Conservation (phyloP, 2,113 vertebrate genomes). For the Parus major region DNA sequence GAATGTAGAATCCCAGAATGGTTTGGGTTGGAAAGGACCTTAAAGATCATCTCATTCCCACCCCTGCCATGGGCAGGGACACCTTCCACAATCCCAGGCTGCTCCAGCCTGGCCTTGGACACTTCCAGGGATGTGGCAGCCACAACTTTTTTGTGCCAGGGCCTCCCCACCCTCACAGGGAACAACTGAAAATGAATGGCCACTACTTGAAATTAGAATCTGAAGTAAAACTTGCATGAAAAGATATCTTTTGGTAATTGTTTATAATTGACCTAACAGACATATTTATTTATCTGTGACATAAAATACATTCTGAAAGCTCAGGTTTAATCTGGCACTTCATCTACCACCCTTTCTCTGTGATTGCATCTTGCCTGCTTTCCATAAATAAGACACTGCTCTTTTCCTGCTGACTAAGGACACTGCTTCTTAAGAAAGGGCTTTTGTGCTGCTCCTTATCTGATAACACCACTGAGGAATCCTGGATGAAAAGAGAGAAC, state of each 20-base stretch:
- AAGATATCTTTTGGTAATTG: not conserved
- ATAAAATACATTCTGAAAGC: not conserved
- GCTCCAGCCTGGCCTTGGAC: not conserved
- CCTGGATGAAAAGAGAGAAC: not conserved
- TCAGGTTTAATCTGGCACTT: not conserved
- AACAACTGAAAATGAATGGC: not conserved
- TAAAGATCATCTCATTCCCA: not conserved
- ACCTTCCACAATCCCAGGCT: accelerated
- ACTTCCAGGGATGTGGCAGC: not conserved
- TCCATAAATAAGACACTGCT: not conserved
- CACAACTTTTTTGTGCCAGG: not conserved
- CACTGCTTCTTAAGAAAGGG: not conserved
- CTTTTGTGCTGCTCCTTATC: not conserved
- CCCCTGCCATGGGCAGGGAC: not conserved
- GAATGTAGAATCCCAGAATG: not conserved
- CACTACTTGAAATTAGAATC: not conserved
- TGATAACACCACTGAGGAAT: not conserved
- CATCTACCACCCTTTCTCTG: not conserved
- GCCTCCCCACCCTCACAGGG: not conserved
- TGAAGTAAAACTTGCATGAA: not conserved
- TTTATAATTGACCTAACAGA: not conserved
- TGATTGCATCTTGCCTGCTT: not conserved
- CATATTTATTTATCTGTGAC: not conserved
- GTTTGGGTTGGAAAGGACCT: not conserved
- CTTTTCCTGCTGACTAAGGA: constrained; percentile 21